phyloP scores from a whole-genome alignment of 2,797 vertebrate species.

The Oreortyx pictus region DNA sequence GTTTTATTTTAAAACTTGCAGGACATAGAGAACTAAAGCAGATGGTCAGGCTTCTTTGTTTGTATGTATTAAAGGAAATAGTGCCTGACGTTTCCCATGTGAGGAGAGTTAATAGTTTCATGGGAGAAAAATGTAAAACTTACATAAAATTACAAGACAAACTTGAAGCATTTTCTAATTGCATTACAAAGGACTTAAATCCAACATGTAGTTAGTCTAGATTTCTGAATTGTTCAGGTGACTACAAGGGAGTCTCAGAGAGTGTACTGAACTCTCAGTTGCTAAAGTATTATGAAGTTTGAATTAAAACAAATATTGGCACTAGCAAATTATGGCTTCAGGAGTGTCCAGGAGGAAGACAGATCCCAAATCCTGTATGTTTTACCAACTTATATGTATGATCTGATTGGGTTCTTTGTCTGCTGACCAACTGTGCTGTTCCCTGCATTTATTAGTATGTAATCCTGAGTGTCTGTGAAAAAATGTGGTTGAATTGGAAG shows the following conservation, averaged over 20 bases:
- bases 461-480: neutral
- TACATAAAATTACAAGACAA: neutral
- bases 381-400: neutral
- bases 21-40: constrained; percentile 47
- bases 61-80: constrained; percentile 32
- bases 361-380: neutral
- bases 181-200: neutral
- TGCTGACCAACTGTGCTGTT: neutral
- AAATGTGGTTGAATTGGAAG: neutral
- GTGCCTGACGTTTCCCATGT: neutral
- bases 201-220: neutral
- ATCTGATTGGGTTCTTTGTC: neutral
- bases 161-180: neutral
- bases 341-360: neutral
- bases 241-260: neutral
- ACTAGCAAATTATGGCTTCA: neutral
- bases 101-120: neutral
- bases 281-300: neutral
- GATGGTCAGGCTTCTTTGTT: constrained; percentile 29
- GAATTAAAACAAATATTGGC: neutral
- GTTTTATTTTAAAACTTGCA: constrained; percentile 15
- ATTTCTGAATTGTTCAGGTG: neutral
- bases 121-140: neutral
- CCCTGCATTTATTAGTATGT: neutral
- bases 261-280: neutral